Evolutionary conservation across 2,113 vertebrate genomes (phyloP).

Genomic region (Prionailurus bengalensis): DNA sequence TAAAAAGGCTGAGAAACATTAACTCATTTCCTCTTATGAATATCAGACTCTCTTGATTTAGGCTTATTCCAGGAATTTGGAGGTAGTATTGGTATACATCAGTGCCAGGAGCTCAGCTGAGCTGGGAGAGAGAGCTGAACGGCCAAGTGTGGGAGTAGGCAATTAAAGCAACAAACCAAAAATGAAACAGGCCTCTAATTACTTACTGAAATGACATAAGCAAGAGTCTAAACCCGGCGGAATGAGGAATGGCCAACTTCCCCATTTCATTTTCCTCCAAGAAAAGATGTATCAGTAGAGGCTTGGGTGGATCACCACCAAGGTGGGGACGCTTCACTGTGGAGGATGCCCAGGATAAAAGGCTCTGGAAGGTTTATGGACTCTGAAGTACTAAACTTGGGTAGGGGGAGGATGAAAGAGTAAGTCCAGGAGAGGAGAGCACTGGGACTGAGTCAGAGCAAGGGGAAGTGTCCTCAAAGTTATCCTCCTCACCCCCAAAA

Average conservation of each 20-base stretch:
- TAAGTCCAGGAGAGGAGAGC: not conserved
- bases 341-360: not conserved
- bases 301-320: not conserved
- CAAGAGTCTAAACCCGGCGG: not conserved
- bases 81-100: not conserved
- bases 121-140: not conserved
- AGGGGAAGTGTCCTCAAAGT: not conserved
- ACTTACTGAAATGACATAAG: not conserved
- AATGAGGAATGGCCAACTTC: not conserved
- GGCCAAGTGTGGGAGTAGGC: not conserved
- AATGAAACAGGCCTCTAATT: not conserved
- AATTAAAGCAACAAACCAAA: not conserved
- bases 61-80: not conserved
- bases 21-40: not conserved
- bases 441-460: not conserved
- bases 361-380: not conserved
- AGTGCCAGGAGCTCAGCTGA: not conserved
- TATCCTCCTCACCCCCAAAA: fast-evolving
- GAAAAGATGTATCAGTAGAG: fast-evolving
- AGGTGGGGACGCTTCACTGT: fast-evolving
- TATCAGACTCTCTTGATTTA: not conserved
- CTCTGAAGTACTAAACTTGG: not conserved
- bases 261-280: not conserved
- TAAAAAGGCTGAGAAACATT: not conserved
- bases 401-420: not conserved